These are phyloP conservation scores for Pseudonaja textilis DNA, from an alignment of 2,113 vertebrate species.

Conservation along the genomic window DNA sequence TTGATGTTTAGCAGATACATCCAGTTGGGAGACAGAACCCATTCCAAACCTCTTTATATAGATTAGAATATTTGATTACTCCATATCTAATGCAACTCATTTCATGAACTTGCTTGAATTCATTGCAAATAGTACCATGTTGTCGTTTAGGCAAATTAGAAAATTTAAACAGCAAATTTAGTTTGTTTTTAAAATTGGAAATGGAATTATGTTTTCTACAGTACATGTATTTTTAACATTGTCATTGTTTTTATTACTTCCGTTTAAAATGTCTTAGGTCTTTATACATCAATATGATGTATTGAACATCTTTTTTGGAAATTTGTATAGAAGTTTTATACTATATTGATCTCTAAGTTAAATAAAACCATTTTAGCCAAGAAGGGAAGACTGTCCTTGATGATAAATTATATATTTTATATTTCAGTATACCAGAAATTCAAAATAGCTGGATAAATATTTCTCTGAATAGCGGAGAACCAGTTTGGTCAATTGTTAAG, in stretches of 20 bases:
- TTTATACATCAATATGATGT: not conserved
- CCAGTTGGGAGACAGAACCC: not conserved
- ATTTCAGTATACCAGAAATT: not conserved
- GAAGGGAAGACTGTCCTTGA: not conserved
- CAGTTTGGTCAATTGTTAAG: not conserved
- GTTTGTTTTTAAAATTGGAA: not conserved
- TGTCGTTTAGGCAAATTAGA: not conserved
- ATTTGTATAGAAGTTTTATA: not conserved
- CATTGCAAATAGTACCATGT: not conserved
- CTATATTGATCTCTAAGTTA: not conserved
- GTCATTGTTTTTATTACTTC: not conserved
- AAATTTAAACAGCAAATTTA: not conserved
- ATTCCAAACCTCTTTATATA: not conserved
- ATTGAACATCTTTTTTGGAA: not conserved
- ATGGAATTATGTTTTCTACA: not conserved
- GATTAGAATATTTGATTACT: not conserved
- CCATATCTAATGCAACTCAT: not conserved
- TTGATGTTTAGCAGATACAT: not conserved
- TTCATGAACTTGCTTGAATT: conserved; percentile 12
- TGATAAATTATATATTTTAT: not conserved
- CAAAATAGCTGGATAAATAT: not conserved
- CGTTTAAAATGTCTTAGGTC: not conserved
- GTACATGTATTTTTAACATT: not conserved
- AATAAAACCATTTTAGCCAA: not conserved
- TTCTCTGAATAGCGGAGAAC: not conserved